Evolutionary conservation across 2,113 vertebrate species (phyloP).

Genomic region (Ptychochromis oligacanthus): DNA sequence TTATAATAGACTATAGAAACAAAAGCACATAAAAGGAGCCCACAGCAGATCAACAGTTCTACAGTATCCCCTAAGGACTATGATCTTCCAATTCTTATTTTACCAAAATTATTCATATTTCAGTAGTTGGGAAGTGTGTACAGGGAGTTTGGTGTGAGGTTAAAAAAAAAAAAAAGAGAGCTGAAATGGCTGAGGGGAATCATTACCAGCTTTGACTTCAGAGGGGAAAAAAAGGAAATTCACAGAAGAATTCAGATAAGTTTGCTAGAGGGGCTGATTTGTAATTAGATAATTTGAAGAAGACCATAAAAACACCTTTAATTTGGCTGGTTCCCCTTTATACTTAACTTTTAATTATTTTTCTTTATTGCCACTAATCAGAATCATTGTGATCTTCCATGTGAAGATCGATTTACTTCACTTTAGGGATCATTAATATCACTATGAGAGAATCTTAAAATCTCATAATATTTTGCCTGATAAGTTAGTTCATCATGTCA

Average conservation of each 20-base stretch:
- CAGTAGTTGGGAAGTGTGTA: neutral
- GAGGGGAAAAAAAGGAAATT: conserved; percentile 27
- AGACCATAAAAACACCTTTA: neutral
- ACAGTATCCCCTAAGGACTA: neutral
- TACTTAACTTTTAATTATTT: neutral
- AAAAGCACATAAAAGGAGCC: neutral
- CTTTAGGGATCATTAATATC: neutral
- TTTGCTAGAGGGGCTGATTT: conserved; percentile 58
- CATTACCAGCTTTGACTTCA: conserved; percentile 48
- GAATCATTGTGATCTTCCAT: neutral
- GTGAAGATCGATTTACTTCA: neutral
- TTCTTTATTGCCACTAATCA: neutral
- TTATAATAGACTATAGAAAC: neutral
- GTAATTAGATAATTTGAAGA: conserved; percentile 55
- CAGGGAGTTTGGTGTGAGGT: conserved; percentile 11
- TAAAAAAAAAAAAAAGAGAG: conserved; percentile 31
- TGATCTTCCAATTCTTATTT: conserved; percentile 11
- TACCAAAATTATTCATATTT: neutral
- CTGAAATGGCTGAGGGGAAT: conserved; percentile 52
- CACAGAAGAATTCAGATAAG: conserved; percentile 49
- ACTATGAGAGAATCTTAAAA: neutral
- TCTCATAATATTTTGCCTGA: neutral
- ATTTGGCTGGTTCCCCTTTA: neutral
- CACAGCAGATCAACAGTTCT: neutral
- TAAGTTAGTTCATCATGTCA: neutral